A percentile compares a stretch with the other conserved stretches of the same genome.
phyloP scores from a whole-genome alignment of 2,888 invertebrate species.

The Nineta flava region DNA sequence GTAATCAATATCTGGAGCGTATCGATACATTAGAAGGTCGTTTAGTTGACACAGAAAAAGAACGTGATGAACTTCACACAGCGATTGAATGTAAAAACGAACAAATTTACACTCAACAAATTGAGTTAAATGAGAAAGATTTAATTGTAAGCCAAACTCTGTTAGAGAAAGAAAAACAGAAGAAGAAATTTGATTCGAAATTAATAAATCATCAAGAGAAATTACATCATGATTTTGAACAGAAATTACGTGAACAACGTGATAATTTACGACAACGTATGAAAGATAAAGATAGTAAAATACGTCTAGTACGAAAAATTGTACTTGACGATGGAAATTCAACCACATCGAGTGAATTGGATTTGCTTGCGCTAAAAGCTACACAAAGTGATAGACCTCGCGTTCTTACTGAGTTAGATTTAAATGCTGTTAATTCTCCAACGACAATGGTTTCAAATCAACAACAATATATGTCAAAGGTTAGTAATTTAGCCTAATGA shows the following conservation, averaged over 20 bases:
- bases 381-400: too few relatives aligned
- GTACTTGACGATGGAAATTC: constrained; percentile 31
- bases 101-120: constrained; percentile 45
- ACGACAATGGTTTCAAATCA: too few relatives aligned
- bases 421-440: too few relatives aligned
- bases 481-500: too few relatives aligned
- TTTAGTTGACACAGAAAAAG: constrained; percentile 41
- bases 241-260: constrained; percentile 39
- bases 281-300: constrained; percentile 42
- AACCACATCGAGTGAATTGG: constrained; percentile 15
- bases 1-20: constrained; percentile 29
- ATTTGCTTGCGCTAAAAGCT: too few relatives aligned
- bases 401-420: too few relatives aligned
- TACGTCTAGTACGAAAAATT: constrained; percentile 42
- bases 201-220: constrained; percentile 55
- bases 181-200: constrained; percentile 43
- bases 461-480: too few relatives aligned
- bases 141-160: constrained; percentile 36
- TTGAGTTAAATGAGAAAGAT: constrained; percentile 42
- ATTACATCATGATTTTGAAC: constrained; percentile 50
- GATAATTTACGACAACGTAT: constrained; percentile 34
- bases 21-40: constrained; percentile 14
- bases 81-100: constrained; percentile 43
- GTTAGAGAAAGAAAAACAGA: constrained; percentile 48
- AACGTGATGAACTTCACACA: constrained; percentile 20